Evolutionary conservation across 2,797 vertebrate genomes (phyloP).

Genomic region (Coluber constrictor): DNA sequence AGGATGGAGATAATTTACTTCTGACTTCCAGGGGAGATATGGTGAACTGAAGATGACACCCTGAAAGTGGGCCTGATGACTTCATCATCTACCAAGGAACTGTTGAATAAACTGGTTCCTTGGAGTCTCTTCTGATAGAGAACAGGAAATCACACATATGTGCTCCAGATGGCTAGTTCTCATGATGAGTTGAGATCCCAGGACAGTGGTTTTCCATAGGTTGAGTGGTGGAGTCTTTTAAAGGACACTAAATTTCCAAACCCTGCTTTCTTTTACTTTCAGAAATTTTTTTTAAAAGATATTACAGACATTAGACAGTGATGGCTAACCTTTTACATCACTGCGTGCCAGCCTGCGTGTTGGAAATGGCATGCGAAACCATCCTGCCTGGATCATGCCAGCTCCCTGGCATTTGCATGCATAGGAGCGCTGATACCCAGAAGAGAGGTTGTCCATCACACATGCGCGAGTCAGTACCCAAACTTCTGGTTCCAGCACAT

Average conservation of each 20-base stretch:
- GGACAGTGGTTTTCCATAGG: neutral
- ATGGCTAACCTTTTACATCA: no score
- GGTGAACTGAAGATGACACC: no score
- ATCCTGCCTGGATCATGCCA: no score
- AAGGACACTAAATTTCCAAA: neutral
- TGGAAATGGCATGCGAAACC: no score
- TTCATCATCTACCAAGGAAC: neutral
- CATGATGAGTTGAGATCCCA: neutral
- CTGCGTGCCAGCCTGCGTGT: no score
- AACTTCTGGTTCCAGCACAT: no score
- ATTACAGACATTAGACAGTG: neutral
- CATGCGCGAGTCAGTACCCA: no score
- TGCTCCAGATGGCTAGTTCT: neutral
- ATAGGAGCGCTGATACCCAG: no score
- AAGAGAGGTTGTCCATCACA: no score
- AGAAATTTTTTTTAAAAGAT: neutral
- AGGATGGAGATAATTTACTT: constrained; percentile 31
- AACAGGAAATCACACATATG: neutral
- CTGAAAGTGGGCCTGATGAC: neutral
- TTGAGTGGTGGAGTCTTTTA: neutral
- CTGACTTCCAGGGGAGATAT: neutral
- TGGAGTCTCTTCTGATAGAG: neutral
- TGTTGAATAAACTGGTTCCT: neutral
- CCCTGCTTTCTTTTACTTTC: neutral
- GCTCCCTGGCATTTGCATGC: no score